phyloP scores from a whole-genome alignment of 2,113 vertebrate genomes.

The Triplophysa dalaica region DNA sequence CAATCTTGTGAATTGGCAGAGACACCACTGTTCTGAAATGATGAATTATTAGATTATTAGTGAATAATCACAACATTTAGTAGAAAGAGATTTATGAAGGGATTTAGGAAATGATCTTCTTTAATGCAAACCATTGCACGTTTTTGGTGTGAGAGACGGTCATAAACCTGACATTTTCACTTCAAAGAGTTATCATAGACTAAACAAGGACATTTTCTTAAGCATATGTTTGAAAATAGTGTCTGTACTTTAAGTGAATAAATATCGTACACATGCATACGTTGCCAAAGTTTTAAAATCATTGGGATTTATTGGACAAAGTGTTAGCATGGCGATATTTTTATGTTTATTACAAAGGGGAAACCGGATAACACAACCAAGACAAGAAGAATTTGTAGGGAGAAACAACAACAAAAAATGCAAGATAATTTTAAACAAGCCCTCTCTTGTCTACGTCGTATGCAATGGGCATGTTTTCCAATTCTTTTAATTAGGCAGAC shows the following conservation, averaged over 20 bases:
- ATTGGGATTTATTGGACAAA: neutral
- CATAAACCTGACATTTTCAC: neutral
- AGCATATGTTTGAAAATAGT: neutral
- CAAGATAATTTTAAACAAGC: no score
- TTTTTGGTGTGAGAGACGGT: neutral
- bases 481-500: neutral
- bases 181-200: neutral
- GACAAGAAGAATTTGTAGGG: no score
- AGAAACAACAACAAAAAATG: no score
- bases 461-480: no score
- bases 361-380: neutral
- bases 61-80: neutral
- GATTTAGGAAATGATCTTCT: neutral
- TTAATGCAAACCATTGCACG: neutral
- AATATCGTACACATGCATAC: neutral
- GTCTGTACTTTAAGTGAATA: neutral
- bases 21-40: neutral
- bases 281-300: neutral
- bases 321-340: neutral
- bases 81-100: neutral
- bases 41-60: neutral
- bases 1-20: neutral
- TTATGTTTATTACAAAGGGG: neutral
- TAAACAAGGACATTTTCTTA: neutral
- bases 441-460: neutral